Conservation (phyloP, 2,113 vertebrate species). For the Campylorhamphus procurvoides region DNA sequence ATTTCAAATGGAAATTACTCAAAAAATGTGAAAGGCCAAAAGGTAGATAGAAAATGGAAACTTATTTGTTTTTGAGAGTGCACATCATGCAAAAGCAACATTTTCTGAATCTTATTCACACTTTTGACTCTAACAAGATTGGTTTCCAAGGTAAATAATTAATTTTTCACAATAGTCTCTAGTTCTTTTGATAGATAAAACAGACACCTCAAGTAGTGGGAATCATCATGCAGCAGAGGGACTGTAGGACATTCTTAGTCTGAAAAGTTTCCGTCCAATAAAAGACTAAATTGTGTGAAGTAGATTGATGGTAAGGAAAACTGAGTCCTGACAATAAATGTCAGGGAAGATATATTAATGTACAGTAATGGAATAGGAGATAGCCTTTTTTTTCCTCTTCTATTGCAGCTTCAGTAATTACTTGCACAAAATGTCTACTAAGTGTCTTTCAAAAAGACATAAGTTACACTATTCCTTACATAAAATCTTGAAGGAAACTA, state of each 20-base stretch:
- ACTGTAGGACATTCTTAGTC: not conserved
- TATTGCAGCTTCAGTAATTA: constrained; percentile 27
- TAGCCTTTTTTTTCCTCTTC: not conserved
- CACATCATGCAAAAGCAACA: not conserved
- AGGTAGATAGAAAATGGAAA: not conserved
- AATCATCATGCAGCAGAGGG: constrained; percentile 9
- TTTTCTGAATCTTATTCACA: not conserved
- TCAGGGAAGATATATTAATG: constrained; percentile 27
- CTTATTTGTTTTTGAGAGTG: not conserved
- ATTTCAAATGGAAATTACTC: not conserved
- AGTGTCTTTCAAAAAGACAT: not conserved
- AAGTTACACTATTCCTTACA: not conserved
- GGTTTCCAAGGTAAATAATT: constrained; percentile 3
- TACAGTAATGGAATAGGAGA: constrained; percentile 3
- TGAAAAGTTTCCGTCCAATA: not conserved
- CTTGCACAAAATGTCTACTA: not conserved
- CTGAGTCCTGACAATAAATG: constrained; percentile 53
- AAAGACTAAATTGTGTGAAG: constrained; percentile 15
- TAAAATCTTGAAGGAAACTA: not conserved
- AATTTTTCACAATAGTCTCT: not conserved
- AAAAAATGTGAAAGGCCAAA: not conserved
- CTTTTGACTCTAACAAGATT: not conserved
- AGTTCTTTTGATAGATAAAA: not conserved
- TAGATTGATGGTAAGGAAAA: constrained; percentile 35
- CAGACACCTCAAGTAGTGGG: not conserved